Evolutionary conservation across 2,113 vertebrate species (phyloP).

Genomic region (Corapipo altera): DNA sequence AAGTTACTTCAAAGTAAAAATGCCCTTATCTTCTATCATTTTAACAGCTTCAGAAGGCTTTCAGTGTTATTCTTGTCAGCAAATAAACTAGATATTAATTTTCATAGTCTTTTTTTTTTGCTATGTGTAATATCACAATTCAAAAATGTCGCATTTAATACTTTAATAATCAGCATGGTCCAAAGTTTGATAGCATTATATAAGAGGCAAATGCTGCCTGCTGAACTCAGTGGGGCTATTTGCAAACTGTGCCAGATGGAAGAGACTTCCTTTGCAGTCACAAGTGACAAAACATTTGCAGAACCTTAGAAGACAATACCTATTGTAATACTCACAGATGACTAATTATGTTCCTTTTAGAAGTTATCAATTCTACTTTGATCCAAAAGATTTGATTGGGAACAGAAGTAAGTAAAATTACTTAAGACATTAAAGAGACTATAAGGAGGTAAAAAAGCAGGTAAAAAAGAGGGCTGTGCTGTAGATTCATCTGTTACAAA

Average conservation of each 20-base stretch:
- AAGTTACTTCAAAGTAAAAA: background rate
- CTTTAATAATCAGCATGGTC: background rate
- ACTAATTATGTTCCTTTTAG: background rate
- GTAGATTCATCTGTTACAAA: background rate
- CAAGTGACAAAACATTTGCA: background rate
- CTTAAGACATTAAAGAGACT: background rate
- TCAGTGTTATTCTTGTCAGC: background rate
- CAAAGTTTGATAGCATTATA: background rate
- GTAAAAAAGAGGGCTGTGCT: background rate
- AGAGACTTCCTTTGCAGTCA: background rate
- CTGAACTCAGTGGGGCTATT: background rate
- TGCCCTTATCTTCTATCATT: background rate
- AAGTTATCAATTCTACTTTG: background rate
- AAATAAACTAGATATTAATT: background rate
- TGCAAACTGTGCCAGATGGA: background rate
- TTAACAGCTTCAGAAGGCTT: background rate
- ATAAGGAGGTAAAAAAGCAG: background rate
- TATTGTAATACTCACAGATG: background rate
- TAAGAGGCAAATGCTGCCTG: background rate
- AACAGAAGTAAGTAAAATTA: background rate
- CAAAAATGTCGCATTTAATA: background rate
- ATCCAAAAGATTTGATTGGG: background rate
- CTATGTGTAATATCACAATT: background rate
- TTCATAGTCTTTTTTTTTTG: background rate
- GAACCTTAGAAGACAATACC: background rate